Evolutionary conservation across 2,797 vertebrate genomes (phyloP).

Genomic region (Hydrophis major): DNA sequence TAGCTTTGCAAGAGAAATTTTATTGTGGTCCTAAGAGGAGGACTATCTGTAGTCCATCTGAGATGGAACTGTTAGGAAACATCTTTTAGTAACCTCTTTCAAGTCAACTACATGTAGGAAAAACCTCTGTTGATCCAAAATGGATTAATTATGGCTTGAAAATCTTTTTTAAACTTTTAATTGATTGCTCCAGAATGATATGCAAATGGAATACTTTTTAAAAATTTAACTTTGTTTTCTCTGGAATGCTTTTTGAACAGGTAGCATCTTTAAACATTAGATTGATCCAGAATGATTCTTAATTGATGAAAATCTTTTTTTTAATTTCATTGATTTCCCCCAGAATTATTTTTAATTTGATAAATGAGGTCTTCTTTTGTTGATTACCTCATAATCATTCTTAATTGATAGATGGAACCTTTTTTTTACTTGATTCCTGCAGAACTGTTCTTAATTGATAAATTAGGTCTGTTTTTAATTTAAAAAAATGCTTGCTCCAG

Average conservation of each 20-base stretch:
- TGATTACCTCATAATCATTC: too few species aligned
- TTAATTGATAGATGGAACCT: too few species aligned
- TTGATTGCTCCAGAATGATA: background rate
- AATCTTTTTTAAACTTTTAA: background rate
- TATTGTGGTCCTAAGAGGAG: background rate
- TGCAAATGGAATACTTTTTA: background rate
- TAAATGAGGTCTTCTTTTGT: too few species aligned
- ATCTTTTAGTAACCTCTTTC: background rate
- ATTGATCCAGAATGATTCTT: background rate
- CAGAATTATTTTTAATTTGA: background rate
- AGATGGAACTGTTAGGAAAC: background rate
- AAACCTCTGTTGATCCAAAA: background rate
- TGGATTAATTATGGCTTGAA: background rate
- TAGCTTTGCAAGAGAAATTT: background rate
- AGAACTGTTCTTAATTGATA: background rate
- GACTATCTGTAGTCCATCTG: background rate
- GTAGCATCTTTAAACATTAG: background rate
- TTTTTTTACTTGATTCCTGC: background rate
- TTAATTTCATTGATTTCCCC: background rate
- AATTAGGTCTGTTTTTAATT: background rate
- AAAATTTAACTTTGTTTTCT: background rate
- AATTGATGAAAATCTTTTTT: background rate
- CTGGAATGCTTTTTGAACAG: background rate
- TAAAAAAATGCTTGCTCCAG: background rate
- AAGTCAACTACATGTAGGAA: background rate